Evolutionary conservation across 1,140 invertebrate species (phyloP).

Genomic region (Brachionus koreanus): DNA sequence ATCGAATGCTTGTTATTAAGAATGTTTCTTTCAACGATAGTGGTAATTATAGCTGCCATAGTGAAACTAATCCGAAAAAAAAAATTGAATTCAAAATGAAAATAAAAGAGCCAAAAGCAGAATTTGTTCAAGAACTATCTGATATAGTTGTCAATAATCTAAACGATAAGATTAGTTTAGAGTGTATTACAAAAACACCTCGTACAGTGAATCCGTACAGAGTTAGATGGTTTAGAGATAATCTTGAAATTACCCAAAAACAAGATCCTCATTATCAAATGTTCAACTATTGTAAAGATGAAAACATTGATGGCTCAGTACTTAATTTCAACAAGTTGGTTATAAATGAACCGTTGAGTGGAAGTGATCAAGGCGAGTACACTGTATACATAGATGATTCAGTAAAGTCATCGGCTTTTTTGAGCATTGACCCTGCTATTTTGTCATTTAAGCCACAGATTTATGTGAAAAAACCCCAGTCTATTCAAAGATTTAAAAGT

Average conservation of each 20-base stretch:
- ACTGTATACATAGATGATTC: constrained; percentile 14
- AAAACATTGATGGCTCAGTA: constrained; percentile 29
- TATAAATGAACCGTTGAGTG: background rate
- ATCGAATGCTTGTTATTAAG: constrained; percentile 3
- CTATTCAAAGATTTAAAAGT: background rate
- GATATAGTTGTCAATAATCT: background rate
- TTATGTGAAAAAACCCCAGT: constrained; percentile 15
- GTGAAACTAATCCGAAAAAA: background rate
- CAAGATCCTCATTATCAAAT: constrained; percentile 8
- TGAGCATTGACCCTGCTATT: background rate
- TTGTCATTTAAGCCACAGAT: constrained; percentile 12
- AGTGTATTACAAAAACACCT: constrained; percentile 32
- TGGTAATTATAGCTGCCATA: constrained; percentile 2
- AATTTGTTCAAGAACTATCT: constrained; percentile 11
- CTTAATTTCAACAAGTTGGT: constrained; percentile 22
- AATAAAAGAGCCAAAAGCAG: background rate
- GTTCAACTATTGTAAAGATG: constrained; percentile 43
- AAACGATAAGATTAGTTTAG: constrained; percentile 4
- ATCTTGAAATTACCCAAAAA: background rate
- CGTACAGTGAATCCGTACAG: constrained; percentile 19
- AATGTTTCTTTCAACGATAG: background rate
- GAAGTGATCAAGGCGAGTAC: constrained; percentile 36
- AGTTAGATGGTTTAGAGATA: constrained; percentile 26
- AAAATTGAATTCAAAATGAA: constrained; percentile 38
- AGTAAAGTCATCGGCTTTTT: background rate